phyloP scores from a whole-genome alignment of 2,888 invertebrate species.

The Cheilosia vernalis region DNA sequence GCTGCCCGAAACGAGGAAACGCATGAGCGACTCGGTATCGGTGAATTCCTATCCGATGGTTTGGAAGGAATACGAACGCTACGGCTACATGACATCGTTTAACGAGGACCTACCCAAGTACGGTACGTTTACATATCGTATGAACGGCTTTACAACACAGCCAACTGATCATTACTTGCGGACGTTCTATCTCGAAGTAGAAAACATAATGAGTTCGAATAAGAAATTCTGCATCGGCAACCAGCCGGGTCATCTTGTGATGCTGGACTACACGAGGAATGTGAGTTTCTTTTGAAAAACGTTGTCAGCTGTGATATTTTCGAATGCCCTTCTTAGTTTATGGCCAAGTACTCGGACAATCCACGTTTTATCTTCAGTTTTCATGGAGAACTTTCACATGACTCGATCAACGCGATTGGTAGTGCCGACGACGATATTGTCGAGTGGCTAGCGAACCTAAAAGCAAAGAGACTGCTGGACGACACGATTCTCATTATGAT shows the following conservation, averaged over 20 bases:
- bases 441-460: slow-evolving; percentile 87
- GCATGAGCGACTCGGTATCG: slow-evolving; percentile 86
- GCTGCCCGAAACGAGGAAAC: slow-evolving; percentile 92
- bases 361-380: slow-evolving; percentile 94
- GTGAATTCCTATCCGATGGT: slow-evolving; percentile 93
- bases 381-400: slow-evolving; percentile 94
- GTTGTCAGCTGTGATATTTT: neutral
- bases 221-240: slow-evolving; percentile 88
- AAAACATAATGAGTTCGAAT: slow-evolving; percentile 85
- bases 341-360: slow-evolving; percentile 86
- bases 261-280: slow-evolving; percentile 87
- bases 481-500: slow-evolving; percentile 93
- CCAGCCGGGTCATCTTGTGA: slow-evolving; percentile 87
- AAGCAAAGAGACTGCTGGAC: slow-evolving; percentile 87
- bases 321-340: slow-evolving; percentile 82
- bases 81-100: slow-evolving; percentile 91
- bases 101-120: slow-evolving; percentile 93
- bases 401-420: slow-evolving; percentile 91
- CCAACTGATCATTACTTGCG: slow-evolving; percentile 97
- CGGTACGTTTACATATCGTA: slow-evolving; percentile 95
- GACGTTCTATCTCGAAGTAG: slow-evolving; percentile 89
- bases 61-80: slow-evolving; percentile 90
- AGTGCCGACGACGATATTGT: slow-evolving; percentile 90
- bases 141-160: slow-evolving; percentile 91
- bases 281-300: slow-evolving; percentile 83